Base-by-base conservation (phyloP, 64 coral and sea anemone genomes). In the Orbicella faveolata region DNA sequence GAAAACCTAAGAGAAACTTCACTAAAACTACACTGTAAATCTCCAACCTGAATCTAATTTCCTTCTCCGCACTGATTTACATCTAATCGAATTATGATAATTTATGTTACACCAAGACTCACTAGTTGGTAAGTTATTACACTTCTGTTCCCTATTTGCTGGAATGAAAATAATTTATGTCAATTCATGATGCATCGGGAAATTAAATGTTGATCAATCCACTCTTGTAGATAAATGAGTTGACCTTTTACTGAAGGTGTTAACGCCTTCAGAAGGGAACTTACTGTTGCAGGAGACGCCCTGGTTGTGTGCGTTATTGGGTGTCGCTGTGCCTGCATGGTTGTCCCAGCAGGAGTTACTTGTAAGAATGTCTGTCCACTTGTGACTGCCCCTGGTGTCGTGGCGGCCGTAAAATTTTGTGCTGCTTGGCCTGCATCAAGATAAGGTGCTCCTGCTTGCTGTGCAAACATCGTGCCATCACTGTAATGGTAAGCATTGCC, bases 251-350 rank as follows among this genome's bases (percentile, higher is more conserved):
- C 41, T 48, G 41, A 48, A 48, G 41, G 41, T 48, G 41, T 48
- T 48, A 48, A 5, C 6, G 6, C 4, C 41, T 48, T 48, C 73
- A 16, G 37, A 89, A 35, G 70, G 48, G n/a, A 61, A 94, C 95
- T 96, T 90, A 96, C 95, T 72, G 95, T 96, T 15, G 95, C 95
- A 75, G 95, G 95, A 20, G 95, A 96, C 4, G 95, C 95, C 80
- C 95, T 90, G 19, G 95, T 96, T 17, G 95, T 96, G 73, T 96
- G 95, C 14, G 92, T 92, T 26, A 93, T 93, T 77, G 92, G 69
- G 63, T 96, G 95, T 36, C 95, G 83, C 52, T 85, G 82, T 1
- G 82, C 37, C 9, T 92, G 92, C 67, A 93, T 73, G 70, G 74
- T 76, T 74, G 93, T 72, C 36, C 83, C 70, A 65, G 79, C 84